A percentile compares a stretch with the other conserved stretches of the same genome.
These are phyloP conservation scores for Danio albolineatus DNA, from an alignment of 2,797 vertebrate genomes.

Conservation along the genomic window DNA sequence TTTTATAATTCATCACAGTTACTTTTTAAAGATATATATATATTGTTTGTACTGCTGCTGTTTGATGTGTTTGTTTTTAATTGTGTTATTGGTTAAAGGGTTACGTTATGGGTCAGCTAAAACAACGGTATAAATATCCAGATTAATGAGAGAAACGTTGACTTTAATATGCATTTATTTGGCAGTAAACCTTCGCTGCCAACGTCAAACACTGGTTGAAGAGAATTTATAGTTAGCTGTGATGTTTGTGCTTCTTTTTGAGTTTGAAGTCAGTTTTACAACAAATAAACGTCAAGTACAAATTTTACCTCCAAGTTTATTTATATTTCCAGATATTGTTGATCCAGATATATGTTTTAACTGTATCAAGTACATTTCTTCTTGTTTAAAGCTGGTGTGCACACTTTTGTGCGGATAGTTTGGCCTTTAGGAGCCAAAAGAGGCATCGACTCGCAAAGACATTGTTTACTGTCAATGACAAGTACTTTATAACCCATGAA, in stretches of 20 bases:
- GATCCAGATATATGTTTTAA: not conserved
- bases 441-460: not conserved
- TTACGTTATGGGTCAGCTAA: slow-evolving; percentile 1
- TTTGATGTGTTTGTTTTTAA: slow-evolving; percentile 25
- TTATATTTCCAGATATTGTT: not conserved
- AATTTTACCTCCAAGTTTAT: not conserved
- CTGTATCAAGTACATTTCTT: not conserved
- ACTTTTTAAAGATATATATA: not conserved
- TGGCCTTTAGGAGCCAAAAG: not conserved
- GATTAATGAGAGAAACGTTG: not conserved
- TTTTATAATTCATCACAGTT: not conserved
- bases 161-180: slow-evolving; percentile 15
- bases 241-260: slow-evolving; percentile 3
- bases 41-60: not conserved
- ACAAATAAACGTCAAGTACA: slow-evolving; percentile 33
- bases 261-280: not conserved
- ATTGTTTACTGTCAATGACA: slow-evolving; percentile 26
- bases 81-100: not conserved
- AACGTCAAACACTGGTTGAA: slow-evolving; percentile 11
- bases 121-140: slow-evolving; percentile 3
- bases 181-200: slow-evolving; percentile 29
- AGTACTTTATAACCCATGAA: slow-evolving; percentile 23
- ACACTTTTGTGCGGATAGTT: not conserved
- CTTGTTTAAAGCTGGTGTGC: not conserved
- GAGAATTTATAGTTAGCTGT: slow-evolving; percentile 3